Evolutionary conservation across 2,888 invertebrate genomes (phyloP).

Genomic region (Cryptocheilus praepositus): DNA sequence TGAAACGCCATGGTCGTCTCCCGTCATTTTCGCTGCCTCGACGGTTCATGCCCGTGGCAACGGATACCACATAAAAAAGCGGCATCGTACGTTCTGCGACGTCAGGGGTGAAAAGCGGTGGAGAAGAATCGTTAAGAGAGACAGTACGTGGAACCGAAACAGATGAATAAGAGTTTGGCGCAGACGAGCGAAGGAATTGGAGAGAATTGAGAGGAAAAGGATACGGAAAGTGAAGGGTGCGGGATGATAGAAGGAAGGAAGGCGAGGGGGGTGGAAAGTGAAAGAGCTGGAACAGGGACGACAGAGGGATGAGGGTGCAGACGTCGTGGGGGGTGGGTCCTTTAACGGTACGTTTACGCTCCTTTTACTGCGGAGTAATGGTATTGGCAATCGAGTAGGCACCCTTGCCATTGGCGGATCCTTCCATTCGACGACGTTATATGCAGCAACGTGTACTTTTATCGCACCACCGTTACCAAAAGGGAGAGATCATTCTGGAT

Average conservation of each 20-base stretch:
- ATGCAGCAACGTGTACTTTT: conserved; percentile 25
- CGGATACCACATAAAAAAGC: no score
- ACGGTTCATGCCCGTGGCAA: no score
- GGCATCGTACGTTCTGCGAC: no score
- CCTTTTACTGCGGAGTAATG: conserved; percentile 57
- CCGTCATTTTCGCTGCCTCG: no score
- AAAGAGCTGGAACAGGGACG: not conserved
- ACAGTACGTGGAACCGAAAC: not conserved
- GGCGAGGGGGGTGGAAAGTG: not conserved
- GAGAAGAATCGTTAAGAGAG: no score
- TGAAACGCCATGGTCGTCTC: no score
- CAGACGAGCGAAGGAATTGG: not conserved
- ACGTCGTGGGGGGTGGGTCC: conserved; percentile 27
- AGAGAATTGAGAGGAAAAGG: not conserved
- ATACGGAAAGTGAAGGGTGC: not conserved
- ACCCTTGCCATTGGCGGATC: conserved; percentile 27
- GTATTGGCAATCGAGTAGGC: conserved; percentile 52
- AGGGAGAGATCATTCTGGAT: no score
- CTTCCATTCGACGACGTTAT: conserved; percentile 1
- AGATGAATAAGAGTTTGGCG: not conserved
- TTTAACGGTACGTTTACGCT: conserved; percentile 54
- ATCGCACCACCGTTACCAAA: conserved; percentile 24
- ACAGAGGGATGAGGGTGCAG: not conserved
- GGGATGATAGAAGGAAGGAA: not conserved
- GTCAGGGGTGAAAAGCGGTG: no score